phyloP scores from a whole-genome alignment of 2,797 vertebrate genomes.

The Anabas testudineus region DNA sequence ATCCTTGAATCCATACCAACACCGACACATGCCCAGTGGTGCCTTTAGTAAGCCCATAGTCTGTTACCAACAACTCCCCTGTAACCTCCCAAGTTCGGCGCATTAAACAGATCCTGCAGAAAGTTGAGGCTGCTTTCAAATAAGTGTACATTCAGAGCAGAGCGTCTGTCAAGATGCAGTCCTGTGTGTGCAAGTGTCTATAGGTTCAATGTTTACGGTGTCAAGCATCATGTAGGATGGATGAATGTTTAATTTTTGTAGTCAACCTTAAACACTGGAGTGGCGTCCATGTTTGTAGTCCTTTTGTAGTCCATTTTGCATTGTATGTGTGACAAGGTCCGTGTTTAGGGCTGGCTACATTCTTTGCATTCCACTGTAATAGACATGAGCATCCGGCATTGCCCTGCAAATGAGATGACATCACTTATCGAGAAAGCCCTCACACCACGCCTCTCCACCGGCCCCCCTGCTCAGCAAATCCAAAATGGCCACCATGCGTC shows the following conservation, averaged over 20 bases:
- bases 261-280: conserved; percentile 81
- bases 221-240: conserved; percentile 62
- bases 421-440: conserved; percentile 88
- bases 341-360: conserved; percentile 90
- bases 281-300: conserved; percentile 78
- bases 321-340: conserved; percentile 85
- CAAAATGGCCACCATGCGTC: conserved; percentile 88
- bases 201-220: conserved; percentile 64
- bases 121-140: conserved; percentile 71
- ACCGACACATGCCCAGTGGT: conserved; percentile 65
- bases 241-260: conserved; percentile 59
- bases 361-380: conserved; percentile 92
- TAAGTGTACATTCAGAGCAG: conserved; percentile 82
- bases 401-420: conserved; percentile 90
- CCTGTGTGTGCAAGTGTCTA: conserved; percentile 56
- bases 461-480: conserved; percentile 80
- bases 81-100: conserved; percentile 59
- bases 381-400: conserved; percentile 90
- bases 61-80: conserved; percentile 51
- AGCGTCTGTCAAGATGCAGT: conserved; percentile 76
- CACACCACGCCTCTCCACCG: conserved; percentile 81
- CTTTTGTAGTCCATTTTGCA: conserved; percentile 83
- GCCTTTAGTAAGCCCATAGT: conserved; percentile 56
- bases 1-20: conserved; percentile 66
- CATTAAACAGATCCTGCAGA: conserved; percentile 66